Evolutionary conservation across 2,113 vertebrate species (phyloP).

Genomic region (Cervus canadensis): DNA sequence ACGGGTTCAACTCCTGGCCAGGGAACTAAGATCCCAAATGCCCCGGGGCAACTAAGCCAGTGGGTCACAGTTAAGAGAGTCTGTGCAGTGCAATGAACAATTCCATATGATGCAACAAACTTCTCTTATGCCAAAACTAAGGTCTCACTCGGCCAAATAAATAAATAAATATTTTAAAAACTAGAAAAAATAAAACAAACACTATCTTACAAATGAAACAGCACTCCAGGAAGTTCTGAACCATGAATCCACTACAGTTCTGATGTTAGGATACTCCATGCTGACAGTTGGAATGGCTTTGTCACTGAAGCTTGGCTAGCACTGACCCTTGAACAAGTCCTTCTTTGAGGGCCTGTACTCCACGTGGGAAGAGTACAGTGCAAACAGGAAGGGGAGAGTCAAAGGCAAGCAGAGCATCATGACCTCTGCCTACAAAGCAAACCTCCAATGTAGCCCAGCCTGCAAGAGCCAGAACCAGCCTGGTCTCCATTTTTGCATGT

Average conservation of each 20-base stretch:
- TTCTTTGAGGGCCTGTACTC: background rate
- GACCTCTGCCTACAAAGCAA: background rate
- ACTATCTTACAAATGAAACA: background rate
- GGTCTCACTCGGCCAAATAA: background rate
- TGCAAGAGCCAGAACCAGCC: fast-evolving
- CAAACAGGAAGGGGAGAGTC: fast-evolving
- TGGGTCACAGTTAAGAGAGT: background rate
- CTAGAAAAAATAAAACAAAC: background rate
- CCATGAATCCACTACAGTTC: fast-evolving
- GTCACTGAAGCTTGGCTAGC: background rate
- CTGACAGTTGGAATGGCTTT: background rate
- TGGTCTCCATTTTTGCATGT: background rate
- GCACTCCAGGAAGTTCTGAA: background rate
- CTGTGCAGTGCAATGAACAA: background rate
- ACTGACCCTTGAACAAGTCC: background rate
- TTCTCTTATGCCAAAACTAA: background rate
- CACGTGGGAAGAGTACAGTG: fast-evolving
- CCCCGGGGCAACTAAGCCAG: background rate
- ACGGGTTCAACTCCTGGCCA: background rate
- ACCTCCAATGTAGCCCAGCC: background rate
- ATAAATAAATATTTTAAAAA: background rate
- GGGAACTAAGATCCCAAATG: background rate
- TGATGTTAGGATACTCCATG: fast-evolving
- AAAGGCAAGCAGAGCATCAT: fast-evolving
- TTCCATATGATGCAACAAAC: background rate